A percentile compares a stretch with the other conserved stretches of the same genome.
These are phyloP conservation scores for Cyanoderma ruficeps DNA, from an alignment of 2,113 vertebrate species.

Conservation along the genomic window DNA sequence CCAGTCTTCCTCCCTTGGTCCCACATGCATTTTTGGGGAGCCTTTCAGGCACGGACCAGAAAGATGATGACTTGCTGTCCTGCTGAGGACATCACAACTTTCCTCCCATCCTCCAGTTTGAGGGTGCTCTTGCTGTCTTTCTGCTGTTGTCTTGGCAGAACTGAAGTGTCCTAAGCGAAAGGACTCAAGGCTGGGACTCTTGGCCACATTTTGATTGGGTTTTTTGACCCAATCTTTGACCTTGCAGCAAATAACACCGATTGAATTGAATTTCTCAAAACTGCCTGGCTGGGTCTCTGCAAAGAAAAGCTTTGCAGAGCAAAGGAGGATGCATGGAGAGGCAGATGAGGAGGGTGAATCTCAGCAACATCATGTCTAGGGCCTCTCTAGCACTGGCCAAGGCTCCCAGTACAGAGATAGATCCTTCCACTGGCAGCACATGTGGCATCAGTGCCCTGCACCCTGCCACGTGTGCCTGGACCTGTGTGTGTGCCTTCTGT, in stretches of 20 bases:
- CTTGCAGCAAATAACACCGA: background rate
- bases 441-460: too few relatives aligned
- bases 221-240: background rate
- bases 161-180: background rate
- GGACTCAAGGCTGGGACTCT: background rate
- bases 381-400: background rate
- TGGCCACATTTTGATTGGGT: background rate
- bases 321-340: background rate
- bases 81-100: background rate
- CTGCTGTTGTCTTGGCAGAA: background rate
- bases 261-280: background rate
- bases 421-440: background rate
- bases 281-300: rapidly evolving
- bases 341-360: background rate
- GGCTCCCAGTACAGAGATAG: background rate
- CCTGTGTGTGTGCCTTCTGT: rapidly evolving
- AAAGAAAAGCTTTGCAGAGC: background rate
- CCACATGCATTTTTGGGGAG: background rate
- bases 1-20: background rate
- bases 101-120: background rate
- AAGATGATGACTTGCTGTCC: background rate
- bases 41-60: background rate
- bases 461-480: background rate
- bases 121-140: background rate
- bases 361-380: background rate